Base-by-base conservation (phyloP, 2,797 vertebrate genomes). In the Protonibea diacanthus region DNA sequence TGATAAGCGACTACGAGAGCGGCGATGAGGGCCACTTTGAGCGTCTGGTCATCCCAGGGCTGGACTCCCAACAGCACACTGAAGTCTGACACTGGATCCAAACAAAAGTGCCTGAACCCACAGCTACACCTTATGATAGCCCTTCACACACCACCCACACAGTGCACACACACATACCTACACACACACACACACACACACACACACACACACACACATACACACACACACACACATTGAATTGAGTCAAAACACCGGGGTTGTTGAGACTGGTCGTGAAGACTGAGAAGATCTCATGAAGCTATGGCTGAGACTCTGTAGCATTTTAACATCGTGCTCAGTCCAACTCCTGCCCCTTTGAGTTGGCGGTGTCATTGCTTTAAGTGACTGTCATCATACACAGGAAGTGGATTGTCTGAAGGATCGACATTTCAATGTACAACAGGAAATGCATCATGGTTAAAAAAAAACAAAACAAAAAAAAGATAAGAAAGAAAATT, bases 1-100 rank as follows among this genome's bases (percentile, higher is more conserved):
- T 97, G 96, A 95, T 99, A 92, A 99, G 98, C 94, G 98, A 99
- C 96, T 99, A 97, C 63, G 98, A 99, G 87, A 99, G 98, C 20
- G 97, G 97, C 0, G 98, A 99, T 0, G 98, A 98, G 0, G 93
- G 95, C 71, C 96, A 95, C 85, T 97, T 97, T 17, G 96, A 97
- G 75, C 90, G 85, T 77, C 92, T 95, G 88, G 90, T 95, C 73
- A 94, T 97, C 88, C 97, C 97, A 29, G 92, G 96, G 0, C 96
- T 98, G 57, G 97, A 97, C 91, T 94, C 96, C 80, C 97, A 97
- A 84, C 98, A 99, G 85, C 98, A 99, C 90, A 99, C 98, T 71
- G 96, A 99, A 96, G 98, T 99, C 97, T 99, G 97, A 99, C 95
- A 90, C 95, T 95, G 96, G 94, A 93, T 91, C 93, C 94, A 95